Conservation (phyloP, 1,140 invertebrate genomes). For the Eupristina koningsbergeri region DNA sequence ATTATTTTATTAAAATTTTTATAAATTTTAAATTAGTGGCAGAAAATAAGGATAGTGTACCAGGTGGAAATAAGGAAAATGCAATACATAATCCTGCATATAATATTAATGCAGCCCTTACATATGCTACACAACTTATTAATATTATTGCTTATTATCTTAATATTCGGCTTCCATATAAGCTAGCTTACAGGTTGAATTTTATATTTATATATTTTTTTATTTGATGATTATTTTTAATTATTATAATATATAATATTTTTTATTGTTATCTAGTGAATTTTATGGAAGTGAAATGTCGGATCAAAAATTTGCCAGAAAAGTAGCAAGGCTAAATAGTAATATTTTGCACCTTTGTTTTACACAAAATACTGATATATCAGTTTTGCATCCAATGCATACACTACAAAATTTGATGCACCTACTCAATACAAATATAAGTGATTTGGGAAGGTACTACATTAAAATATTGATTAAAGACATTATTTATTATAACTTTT, state of each 20-base stretch:
- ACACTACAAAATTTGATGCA: slow-evolving; percentile 84
- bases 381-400: slow-evolving; percentile 78
- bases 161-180: slow-evolving; percentile 83
- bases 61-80: slow-evolving; percentile 73
- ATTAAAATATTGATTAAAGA: slow-evolving; percentile 15
- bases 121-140: slow-evolving; percentile 87
- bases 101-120: slow-evolving; percentile 84
- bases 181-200: slow-evolving; percentile 81
- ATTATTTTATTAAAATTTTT: not conserved
- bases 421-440: slow-evolving; percentile 78
- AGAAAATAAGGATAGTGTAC: slow-evolving; percentile 78
- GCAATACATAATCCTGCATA: slow-evolving; percentile 80
- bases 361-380: slow-evolving; percentile 81
- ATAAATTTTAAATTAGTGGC: slow-evolving; percentile 71
- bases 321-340: slow-evolving; percentile 85
- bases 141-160: slow-evolving; percentile 85
- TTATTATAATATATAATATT: slow-evolving; percentile 43
- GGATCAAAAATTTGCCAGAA: slow-evolving; percentile 81
- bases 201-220: slow-evolving; percentile 31
- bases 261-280: slow-evolving; percentile 76
- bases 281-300: slow-evolving; percentile 82
- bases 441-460: slow-evolving; percentile 80
- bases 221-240: not conserved
- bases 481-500: too few relatives aligned
- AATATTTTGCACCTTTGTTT: slow-evolving; percentile 88